Evolutionary conservation across 2,797 vertebrate genomes (phyloP).

Genomic region (Enteromius trimaculatus): DNA sequence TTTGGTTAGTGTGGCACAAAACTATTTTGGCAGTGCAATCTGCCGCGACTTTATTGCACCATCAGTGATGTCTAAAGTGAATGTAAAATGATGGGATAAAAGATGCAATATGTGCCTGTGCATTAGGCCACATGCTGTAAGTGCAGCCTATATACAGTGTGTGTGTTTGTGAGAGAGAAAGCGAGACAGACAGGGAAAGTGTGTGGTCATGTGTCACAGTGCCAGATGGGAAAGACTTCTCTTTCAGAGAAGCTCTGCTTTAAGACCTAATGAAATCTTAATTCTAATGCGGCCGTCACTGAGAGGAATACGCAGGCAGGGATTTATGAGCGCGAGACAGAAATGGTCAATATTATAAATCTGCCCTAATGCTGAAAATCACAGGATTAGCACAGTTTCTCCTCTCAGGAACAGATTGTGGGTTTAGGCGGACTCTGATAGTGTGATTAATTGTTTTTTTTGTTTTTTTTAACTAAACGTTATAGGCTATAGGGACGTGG

Average conservation of each 20-base stretch:
- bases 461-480: constrained; percentile 18
- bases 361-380: constrained; percentile 23
- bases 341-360: constrained; percentile 43
- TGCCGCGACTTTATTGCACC: neutral
- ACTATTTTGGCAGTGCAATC: neutral
- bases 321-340: constrained; percentile 32
- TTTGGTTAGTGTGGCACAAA: neutral
- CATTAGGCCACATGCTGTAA: neutral
- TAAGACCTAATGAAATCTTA: constrained; percentile 49
- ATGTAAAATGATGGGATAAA: constrained; percentile 1
- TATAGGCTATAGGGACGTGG: neutral
- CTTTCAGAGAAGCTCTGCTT: neutral
- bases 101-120: neutral
- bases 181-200: neutral
- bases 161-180: neutral
- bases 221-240: constrained; percentile 27
- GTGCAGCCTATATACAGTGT: neutral
- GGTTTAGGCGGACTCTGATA: constrained; percentile 22
- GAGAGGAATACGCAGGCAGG: constrained; percentile 20
- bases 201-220: neutral
- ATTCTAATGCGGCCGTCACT: constrained; percentile 28
- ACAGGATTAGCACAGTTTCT: constrained; percentile 40
- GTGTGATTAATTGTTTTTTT: constrained; percentile 29
- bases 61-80: neutral
- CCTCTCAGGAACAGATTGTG: constrained; percentile 32